Conservation (phyloP, 2,888 invertebrate species). For the Lissonota sp. region DNA sequence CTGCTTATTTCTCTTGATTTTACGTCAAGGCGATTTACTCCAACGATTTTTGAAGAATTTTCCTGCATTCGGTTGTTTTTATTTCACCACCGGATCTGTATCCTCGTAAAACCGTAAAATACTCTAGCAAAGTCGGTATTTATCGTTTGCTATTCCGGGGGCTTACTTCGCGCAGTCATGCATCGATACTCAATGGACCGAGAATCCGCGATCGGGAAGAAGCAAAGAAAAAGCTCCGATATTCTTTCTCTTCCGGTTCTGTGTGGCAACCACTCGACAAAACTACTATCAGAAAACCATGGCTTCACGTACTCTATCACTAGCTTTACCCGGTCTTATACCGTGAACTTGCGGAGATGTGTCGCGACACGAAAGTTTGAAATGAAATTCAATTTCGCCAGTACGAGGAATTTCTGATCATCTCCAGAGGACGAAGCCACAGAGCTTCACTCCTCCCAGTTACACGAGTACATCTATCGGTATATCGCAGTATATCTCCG, state of each 20-base stretch:
- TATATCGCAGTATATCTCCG: background rate
- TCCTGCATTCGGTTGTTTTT: background rate
- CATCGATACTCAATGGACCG: slow-evolving; percentile 59
- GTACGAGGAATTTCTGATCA: slow-evolving; percentile 18
- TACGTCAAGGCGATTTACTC: no score
- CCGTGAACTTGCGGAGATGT: background rate
- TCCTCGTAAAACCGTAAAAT: slow-evolving; percentile 70
- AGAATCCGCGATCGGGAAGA: slow-evolving; percentile 52
- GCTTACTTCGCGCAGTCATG: slow-evolving; percentile 38
- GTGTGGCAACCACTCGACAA: background rate
- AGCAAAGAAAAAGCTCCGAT: slow-evolving; percentile 35
- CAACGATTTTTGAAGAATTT: no score
- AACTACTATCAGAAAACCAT: slow-evolving; percentile 14
- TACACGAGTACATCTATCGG: background rate
- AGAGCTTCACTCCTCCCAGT: background rate
- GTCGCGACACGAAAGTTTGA: slow-evolving; percentile 38
- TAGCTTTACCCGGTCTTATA: background rate
- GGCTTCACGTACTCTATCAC: slow-evolving; percentile 2
- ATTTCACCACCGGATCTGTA: slow-evolving; percentile 6
- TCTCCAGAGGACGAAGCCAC: slow-evolving; percentile 8
- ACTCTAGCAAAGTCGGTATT: slow-evolving; percentile 66
- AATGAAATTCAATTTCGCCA: slow-evolving; percentile 68
- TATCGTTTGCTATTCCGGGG: slow-evolving; percentile 69
- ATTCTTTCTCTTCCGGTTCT: slow-evolving; percentile 20
- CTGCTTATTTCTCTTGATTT: no score